Conservation (phyloP, 1,140 invertebrate species). For the Micrasema longulum region DNA sequence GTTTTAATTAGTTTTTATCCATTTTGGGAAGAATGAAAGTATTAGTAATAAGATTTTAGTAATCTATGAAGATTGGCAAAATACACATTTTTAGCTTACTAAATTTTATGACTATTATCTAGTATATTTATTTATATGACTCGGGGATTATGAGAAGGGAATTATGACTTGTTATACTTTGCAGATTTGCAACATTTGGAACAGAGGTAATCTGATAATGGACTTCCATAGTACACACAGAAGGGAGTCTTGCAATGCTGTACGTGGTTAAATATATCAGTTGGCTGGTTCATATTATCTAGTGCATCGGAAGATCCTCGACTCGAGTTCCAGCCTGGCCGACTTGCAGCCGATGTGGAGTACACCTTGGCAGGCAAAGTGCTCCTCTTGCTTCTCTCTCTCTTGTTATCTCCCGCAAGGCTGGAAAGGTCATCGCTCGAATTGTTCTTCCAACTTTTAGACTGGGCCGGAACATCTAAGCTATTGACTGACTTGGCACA, state of each 20-base stretch:
- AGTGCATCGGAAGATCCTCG: constrained; percentile 5
- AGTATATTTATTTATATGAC: neutral
- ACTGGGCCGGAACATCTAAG: constrained; percentile 6
- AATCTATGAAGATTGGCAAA: neutral
- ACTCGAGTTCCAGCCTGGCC: constrained; percentile 44
- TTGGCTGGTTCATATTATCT: neutral
- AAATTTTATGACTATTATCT: too few relatives aligned
- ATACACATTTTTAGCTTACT: constrained; percentile 1
- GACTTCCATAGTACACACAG: constrained; percentile 65
- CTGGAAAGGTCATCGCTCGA: constrained; percentile 42
- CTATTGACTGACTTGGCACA: constrained; percentile 43
- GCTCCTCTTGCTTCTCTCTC: constrained; percentile 46
- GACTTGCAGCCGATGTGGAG: constrained; percentile 24
- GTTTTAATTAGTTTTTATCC: too few relatives aligned
- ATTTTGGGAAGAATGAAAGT: neutral
- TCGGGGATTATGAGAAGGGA: constrained; percentile 4
- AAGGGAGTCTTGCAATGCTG: constrained; percentile 61
- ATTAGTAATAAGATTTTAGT: neutral
- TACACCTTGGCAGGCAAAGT: constrained; percentile 50
- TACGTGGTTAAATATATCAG: constrained; percentile 50
- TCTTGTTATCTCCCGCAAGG: constrained; percentile 13
- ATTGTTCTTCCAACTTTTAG: constrained; percentile 41
- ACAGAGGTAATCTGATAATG: constrained; percentile 62
- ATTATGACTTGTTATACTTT: constrained; percentile 43
- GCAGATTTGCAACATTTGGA: constrained; percentile 58